phyloP scores from a whole-genome alignment of 2,888 invertebrate genomes.

The Drosophila gaucha region DNA sequence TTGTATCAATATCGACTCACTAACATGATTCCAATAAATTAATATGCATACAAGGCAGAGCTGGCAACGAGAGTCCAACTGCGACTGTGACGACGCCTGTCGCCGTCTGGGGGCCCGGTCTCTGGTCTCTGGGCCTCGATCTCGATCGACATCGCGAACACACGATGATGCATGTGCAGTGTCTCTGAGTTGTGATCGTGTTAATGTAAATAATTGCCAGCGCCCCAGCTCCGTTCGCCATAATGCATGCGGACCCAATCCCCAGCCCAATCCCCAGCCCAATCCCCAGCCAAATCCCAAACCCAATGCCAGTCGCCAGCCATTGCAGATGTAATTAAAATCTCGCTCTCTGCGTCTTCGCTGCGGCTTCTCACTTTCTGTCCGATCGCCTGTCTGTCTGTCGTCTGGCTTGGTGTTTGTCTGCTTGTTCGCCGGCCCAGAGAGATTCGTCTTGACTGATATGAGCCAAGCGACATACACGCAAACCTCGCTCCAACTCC shows the following conservation, averaged over 20 bases:
- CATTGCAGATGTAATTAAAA: constrained; percentile 81
- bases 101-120: constrained; percentile 36
- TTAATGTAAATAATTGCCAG: constrained; percentile 84
- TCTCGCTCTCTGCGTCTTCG: constrained; percentile 51
- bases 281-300: constrained; percentile 8
- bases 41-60: constrained; percentile 81
- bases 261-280: constrained; percentile 1
- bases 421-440: constrained; percentile 60
- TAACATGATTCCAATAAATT: constrained; percentile 85
- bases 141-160: constrained; percentile 76
- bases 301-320: constrained; percentile 34
- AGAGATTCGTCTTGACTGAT: constrained; percentile 78
- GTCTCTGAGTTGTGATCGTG: constrained; percentile 84
- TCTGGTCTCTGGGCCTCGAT: constrained; percentile 34
- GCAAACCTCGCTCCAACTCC: constrained; percentile 57
- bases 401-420: constrained; percentile 44
- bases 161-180: constrained; percentile 83
- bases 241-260: not conserved
- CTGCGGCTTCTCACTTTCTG: constrained; percentile 68
- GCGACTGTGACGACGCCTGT: constrained; percentile 42
- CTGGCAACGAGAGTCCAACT: constrained; percentile 34
- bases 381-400: constrained; percentile 13
- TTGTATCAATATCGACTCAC: constrained; percentile 85
- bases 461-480: constrained; percentile 73
- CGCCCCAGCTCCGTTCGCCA: constrained; percentile 29